A percentile compares a stretch with the other conserved stretches of the same genome.
These are phyloP conservation scores for Myotis brandtii DNA, from an alignment of 2,113 vertebrate species.

Conservation along the genomic window DNA sequence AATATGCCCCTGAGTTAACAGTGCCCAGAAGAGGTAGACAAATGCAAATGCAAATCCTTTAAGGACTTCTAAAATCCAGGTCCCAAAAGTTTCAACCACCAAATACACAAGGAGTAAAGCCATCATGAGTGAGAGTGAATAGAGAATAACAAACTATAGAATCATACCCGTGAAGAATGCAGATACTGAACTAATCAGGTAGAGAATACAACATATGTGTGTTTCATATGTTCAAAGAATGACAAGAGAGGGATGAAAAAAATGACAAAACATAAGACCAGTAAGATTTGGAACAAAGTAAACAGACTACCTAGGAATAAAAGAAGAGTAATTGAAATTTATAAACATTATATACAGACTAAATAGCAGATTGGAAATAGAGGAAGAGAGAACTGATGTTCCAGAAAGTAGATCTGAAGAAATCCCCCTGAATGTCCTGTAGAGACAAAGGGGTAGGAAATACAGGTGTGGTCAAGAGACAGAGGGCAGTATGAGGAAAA, in stretches of 20 bases:
- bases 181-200: not conserved
- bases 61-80: not conserved
- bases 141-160: not conserved
- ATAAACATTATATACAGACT: not conserved
- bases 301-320: slow-evolving; percentile 18
- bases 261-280: not conserved
- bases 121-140: not conserved
- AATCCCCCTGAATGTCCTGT: not conserved
- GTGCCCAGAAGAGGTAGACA: not conserved
- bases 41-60: not conserved
- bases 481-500: not conserved
- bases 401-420: slow-evolving; percentile 45
- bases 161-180: not conserved
- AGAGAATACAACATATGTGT: not conserved
- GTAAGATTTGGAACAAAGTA: not conserved
- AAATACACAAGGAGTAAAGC: not conserved
- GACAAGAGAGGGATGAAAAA: not conserved
- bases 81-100: not conserved
- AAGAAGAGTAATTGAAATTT: not conserved
- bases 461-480: not conserved
- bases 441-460: not conserved
- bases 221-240: slow-evolving; percentile 9
- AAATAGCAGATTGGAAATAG: not conserved
- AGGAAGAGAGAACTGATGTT: not conserved
- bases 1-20: not conserved